These are phyloP conservation scores for Drosophila novamexicana DNA, from an alignment of 1,140 invertebrate species.

Conservation along the genomic window DNA sequence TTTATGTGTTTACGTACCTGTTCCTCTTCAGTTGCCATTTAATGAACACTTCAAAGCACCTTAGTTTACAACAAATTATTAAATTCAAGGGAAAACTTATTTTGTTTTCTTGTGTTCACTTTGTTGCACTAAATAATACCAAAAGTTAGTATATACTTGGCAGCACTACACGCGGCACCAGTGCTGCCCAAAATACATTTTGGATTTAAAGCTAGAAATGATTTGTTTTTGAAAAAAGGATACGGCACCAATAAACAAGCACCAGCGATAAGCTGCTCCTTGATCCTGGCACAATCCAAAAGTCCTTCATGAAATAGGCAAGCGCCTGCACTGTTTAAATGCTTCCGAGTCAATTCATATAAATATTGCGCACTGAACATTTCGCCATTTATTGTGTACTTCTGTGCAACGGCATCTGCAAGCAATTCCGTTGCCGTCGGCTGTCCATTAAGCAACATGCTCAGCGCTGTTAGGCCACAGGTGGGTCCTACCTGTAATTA, in stretches of 20 bases:
- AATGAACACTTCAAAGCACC: conserved; percentile 7
- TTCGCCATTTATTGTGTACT: conserved; percentile 92
- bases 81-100: conserved; percentile 11
- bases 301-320: conserved; percentile 56
- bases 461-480: conserved; percentile 92
- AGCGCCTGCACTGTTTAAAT: conserved; percentile 25
- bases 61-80: not conserved
- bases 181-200: conserved; percentile 28
- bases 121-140: conserved; percentile 45
- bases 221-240: conserved; percentile 76
- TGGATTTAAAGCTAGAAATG: not conserved
- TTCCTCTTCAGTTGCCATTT: conserved; percentile 80
- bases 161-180: conserved; percentile 22
- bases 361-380: conserved; percentile 92
- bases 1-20: conserved; percentile 51
- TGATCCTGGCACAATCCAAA: conserved; percentile 82
- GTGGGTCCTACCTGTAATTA: conserved; percentile 86
- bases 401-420: conserved; percentile 86
- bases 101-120: conserved; percentile 28
- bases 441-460: conserved; percentile 89
- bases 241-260: conserved; percentile 85
- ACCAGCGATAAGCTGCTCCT: conserved; percentile 71
- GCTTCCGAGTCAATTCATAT: conserved; percentile 68
- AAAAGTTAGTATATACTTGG: not conserved
- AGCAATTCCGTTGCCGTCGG: conserved; percentile 86